Conservation (phyloP, 2,888 invertebrate species). For the Eupelmus urozonus region DNA sequence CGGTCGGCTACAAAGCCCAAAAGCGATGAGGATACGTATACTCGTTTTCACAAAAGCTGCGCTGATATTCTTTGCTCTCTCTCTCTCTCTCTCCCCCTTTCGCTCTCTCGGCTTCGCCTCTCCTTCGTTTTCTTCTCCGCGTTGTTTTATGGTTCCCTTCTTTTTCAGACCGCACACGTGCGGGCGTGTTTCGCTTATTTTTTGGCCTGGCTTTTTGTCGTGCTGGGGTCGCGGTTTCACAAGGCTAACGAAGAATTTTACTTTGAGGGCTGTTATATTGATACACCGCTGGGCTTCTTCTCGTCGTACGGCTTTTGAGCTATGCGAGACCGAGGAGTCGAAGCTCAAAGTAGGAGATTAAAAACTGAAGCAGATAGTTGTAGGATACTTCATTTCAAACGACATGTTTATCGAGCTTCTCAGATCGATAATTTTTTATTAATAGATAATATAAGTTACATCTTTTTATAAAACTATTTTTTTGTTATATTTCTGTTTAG, state of each 20-base stretch:
- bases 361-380: too few relatives aligned
- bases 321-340: not conserved
- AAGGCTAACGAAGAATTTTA: constrained; percentile 18
- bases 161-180: not conserved
- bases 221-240: not conserved
- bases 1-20: constrained; percentile 40
- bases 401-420: too few relatives aligned
- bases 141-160: not conserved
- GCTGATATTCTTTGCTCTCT: not conserved
- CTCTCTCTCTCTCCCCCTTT: not conserved
- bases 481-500: too few relatives aligned
- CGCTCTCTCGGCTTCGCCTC: not conserved
- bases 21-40: constrained; percentile 44
- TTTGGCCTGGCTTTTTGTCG: not conserved
- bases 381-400: too few relatives aligned
- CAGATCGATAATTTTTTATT: too few relatives aligned
- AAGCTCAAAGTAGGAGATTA: too few relatives aligned
- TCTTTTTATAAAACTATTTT: too few relatives aligned
- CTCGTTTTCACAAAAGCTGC: constrained; percentile 27
- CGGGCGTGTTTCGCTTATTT: constrained; percentile 3
- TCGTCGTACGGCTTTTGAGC: not conserved
- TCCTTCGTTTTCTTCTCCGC: not conserved
- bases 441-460: too few relatives aligned
- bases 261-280: not conserved
- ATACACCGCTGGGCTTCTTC: not conserved